phyloP scores from a whole-genome alignment of 2,888 invertebrate genomes.

The Mechanitis mazaeus region DNA sequence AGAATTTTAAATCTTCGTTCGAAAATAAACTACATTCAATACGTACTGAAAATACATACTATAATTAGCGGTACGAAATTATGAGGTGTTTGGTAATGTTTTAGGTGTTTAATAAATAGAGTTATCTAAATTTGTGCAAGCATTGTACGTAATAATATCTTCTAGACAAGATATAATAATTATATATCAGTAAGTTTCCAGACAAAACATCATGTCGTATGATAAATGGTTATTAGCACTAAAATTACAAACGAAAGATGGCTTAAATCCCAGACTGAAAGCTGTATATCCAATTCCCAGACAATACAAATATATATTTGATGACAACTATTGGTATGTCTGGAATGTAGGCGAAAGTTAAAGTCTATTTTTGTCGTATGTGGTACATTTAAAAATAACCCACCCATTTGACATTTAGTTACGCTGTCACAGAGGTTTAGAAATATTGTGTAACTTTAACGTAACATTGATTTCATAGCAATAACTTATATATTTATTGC shows the following conservation, averaged over 20 bases:
- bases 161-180: too few relatives aligned
- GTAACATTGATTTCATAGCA: too few relatives aligned
- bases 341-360: slow-evolving; percentile 22
- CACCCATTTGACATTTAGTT: slow-evolving; percentile 22
- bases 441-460: slow-evolving; percentile 7
- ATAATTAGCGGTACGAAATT: too few relatives aligned
- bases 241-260: not conserved
- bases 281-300: not conserved
- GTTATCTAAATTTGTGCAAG: too few relatives aligned
- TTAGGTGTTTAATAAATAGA: too few relatives aligned
- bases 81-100: too few relatives aligned
- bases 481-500: too few relatives aligned
- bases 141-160: too few relatives aligned
- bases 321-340: slow-evolving; percentile 14
- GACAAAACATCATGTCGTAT: not conserved
- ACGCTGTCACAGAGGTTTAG: slow-evolving; percentile 7
- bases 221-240: not conserved
- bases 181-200: not conserved
- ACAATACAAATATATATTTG: slow-evolving; percentile 9
- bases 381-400: slow-evolving; percentile 22
- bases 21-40: too few relatives aligned
- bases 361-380: slow-evolving; percentile 24
- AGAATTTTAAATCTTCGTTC: too few relatives aligned
- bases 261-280: too few relatives aligned
- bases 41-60: too few relatives aligned